Base-by-base conservation (phyloP, 2,888 invertebrate species). In the Frankliniella intonsa region DNA sequence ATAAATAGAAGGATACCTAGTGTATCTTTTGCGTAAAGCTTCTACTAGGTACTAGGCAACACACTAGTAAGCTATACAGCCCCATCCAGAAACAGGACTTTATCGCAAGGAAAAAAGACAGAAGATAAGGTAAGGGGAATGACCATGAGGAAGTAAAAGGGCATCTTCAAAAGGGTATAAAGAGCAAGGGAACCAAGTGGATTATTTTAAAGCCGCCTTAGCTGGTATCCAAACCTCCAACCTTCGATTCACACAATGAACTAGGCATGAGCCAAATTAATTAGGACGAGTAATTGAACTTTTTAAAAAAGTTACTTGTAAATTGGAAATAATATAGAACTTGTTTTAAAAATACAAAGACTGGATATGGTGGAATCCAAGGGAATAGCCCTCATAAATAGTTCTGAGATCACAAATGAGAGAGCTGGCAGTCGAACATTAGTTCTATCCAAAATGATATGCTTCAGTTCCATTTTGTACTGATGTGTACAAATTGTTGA, bases 371-470 rank as follows among this genome's bases (percentile, higher is more conserved):
- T 22, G 22, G 69, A 22, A 25, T 76, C 25, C 11, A 76, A 76
- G 69, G 69, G 69, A 76, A 76, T 25, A 76, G 69, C 69, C 69
- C 69, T 25, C 69, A 76, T 76, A 76, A 38, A 38, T n/a, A 76
- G 69, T 76, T 76, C 69, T 76, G 69, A 76, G 69, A 76, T 76
- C 69, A 76, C 69, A 76, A 76, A 76, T 9, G 69, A 76, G 69
- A 76, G 69, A 76, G 25, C 69, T 76, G 38, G 38, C 12, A 76
- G 22, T 22, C 69, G 25, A 76, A 25, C 10, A 22, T 12, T 25
- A 76, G 69, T 76, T 76, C 69, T n/a, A 10, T 25, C 25, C 69
- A 76, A 76, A 76, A 76, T 25, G 69, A 76, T 76, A 76, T 76
- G 69, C 69, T 25, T 76, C 69, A 76, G 69, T 76, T 76, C 69